These are phyloP conservation scores for Spodoptera exigua DNA, from an alignment of 2,888 invertebrate species.

Conservation along the genomic window DNA sequence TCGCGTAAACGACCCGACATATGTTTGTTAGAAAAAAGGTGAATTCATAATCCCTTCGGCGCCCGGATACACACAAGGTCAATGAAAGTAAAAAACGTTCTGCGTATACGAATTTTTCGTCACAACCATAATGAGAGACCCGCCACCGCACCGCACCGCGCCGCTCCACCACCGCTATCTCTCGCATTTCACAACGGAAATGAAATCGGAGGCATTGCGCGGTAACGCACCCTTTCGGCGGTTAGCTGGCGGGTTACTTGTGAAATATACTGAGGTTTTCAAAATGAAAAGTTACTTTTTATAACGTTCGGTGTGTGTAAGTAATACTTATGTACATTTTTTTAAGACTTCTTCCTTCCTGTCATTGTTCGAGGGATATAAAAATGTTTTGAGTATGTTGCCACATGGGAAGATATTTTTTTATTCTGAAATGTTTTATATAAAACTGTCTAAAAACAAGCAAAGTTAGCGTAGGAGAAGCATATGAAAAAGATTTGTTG, in stretches of 20 bases:
- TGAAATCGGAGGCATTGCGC: slow-evolving; percentile 58
- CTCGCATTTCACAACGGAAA: slow-evolving; percentile 60
- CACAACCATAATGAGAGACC: slow-evolving; percentile 46
- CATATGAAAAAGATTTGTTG: no score
- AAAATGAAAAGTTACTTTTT: slow-evolving; percentile 40
- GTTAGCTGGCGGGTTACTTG: slow-evolving; percentile 38
- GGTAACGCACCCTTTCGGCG: slow-evolving; percentile 51
- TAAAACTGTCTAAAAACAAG: background rate
- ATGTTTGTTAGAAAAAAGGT: slow-evolving; percentile 19
- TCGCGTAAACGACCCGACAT: slow-evolving; percentile 14
- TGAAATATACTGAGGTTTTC: slow-evolving; percentile 42
- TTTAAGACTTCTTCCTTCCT: no score
- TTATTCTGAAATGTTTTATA: background rate
- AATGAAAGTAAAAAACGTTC: slow-evolving; percentile 35
- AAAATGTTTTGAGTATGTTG: no score
- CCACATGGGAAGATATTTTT: no score
- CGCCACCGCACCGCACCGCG: slow-evolving; percentile 5
- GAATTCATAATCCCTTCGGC: slow-evolving; percentile 44
- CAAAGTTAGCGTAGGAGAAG: no score
- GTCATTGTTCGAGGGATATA: no score
- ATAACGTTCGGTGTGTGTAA: slow-evolving; percentile 8
- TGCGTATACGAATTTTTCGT: slow-evolving; percentile 42
- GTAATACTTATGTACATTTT: background rate
- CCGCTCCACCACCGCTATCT: slow-evolving; percentile 41
- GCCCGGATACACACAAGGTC: slow-evolving; percentile 45